Base-by-base conservation (phyloP, 2,888 invertebrate species). In the Erebia aethiops region DNA sequence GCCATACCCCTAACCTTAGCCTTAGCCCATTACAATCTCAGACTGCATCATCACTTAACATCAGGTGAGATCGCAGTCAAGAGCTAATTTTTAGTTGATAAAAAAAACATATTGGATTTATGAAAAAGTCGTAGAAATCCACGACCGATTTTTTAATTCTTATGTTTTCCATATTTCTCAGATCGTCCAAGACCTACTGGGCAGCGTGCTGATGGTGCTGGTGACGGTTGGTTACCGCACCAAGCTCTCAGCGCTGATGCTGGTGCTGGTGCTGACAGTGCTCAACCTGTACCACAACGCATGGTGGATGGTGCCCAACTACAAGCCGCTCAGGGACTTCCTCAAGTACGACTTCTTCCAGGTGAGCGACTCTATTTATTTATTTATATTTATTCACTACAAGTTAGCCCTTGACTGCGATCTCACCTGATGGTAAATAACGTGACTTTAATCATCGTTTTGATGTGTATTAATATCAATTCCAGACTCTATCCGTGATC, bases 311-410 rank as follows among this genome's bases (percentile, higher is more conserved):
- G 97, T 99, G 86, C 98, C 99, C 4, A 95, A 97, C 9, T 97
- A 98, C 90, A 98, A 98, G 84, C 99, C 99, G 69, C 96, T 99
- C 80, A 95, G 99, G 88, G 99, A 99, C 94, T 99, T 99, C 94
- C 96, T 99, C 79, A 99, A 99, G 95, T 99, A 99, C 87, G 99
- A 99, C 93, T 99, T 99, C 95, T 99, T 99, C 97, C 99, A 99
- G 96, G 98, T 98, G 64, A 57, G 41, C 13, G 3, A 46, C 11
- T n/a, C n/a, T n/a, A n/a, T n/a, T n/a, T n/a, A n/a, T n/a, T n/a
- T n/a, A n/a, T n/a, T n/a, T n/a, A n/a, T n/a, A n/a, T n/a, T n/a
- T n/a, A n/a, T n/a, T n/a, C n/a, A n/a, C n/a, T n/a, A n/a, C n/a
- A n/a, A n/a, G n/a, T n/a, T n/a, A n/a, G n/a, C n/a, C n/a, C n/a